Evolutionary conservation across 1,140 invertebrate species (phyloP).

Genomic region (Spodoptera litura): DNA sequence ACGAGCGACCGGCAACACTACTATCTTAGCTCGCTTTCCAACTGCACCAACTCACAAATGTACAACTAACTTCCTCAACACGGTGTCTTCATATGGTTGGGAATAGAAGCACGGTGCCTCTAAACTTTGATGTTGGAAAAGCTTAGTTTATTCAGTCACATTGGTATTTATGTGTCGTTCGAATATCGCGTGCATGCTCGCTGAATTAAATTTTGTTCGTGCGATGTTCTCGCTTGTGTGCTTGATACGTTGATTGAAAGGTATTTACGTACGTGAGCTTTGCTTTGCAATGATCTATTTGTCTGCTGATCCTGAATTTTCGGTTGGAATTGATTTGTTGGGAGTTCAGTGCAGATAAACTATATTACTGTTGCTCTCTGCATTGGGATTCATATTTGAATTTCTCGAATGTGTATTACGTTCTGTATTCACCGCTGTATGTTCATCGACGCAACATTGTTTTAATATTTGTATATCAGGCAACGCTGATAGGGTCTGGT

Average conservation of each 20-base stretch:
- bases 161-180: slow-evolving; percentile 61
- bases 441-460: not conserved
- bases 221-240: slow-evolving; percentile 52
- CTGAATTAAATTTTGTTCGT: slow-evolving; percentile 62
- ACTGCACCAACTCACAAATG: slow-evolving; percentile 41
- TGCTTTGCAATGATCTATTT: slow-evolving; percentile 57
- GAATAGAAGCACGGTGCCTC: slow-evolving; percentile 42
- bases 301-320: slow-evolving; percentile 25
- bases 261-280: slow-evolving; percentile 62
- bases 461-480: not conserved
- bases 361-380: slow-evolving; percentile 18
- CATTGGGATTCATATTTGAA: slow-evolving; percentile 14
- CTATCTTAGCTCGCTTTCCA: slow-evolving; percentile 46
- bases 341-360: slow-evolving; percentile 16
- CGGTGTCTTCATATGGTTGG: slow-evolving; percentile 35
- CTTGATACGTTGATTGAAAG: slow-evolving; percentile 69
- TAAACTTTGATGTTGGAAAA: slow-evolving; percentile 26
- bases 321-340: slow-evolving; percentile 38
- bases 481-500: not conserved
- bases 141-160: slow-evolving; percentile 52
- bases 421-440: not conserved
- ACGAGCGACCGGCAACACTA: slow-evolving; percentile 59
- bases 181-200: slow-evolving; percentile 58
- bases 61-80: slow-evolving; percentile 9
- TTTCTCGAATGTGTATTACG: slow-evolving; percentile 7